Conservation (phyloP, 2,113 vertebrate species). For the Mesitornis unicolor region DNA sequence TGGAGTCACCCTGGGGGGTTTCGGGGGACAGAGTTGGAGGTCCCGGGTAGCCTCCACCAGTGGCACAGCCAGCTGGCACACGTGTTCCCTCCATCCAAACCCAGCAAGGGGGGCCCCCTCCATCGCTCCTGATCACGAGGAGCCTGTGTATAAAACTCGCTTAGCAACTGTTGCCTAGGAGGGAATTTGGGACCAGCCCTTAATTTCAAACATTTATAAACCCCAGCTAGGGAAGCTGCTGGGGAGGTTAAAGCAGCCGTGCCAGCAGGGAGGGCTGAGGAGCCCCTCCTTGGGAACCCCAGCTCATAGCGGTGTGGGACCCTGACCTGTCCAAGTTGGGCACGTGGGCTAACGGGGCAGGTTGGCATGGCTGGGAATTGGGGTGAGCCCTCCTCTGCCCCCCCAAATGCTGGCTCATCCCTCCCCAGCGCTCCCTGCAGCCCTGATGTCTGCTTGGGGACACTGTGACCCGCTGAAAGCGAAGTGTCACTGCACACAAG, state of each 20-base stretch:
- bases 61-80: neutral
- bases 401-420: neutral
- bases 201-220: slow-evolving; percentile 48
- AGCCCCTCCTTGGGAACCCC: neutral
- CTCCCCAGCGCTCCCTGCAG: fast-evolving
- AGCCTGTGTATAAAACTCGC: slow-evolving; percentile 27
- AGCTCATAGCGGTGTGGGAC: fast-evolving
- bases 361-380: neutral
- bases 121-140: slow-evolving; percentile 8
- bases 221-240: neutral
- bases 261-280: neutral
- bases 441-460: neutral
- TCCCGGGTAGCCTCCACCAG: neutral
- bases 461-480: fast-evolving
- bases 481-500: neutral
- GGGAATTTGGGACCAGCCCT: slow-evolving; percentile 62
- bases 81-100: neutral
- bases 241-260: neutral
- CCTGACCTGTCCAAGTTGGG: fast-evolving
- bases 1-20: neutral
- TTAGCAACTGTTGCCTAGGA: slow-evolving; percentile 66
- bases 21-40: neutral
- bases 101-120: neutral
- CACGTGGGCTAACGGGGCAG: fast-evolving
- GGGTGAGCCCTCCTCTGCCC: neutral